Base-by-base conservation (phyloP, 1,140 invertebrate genomes). In the Meloidogyne chitwoodi region DNA sequence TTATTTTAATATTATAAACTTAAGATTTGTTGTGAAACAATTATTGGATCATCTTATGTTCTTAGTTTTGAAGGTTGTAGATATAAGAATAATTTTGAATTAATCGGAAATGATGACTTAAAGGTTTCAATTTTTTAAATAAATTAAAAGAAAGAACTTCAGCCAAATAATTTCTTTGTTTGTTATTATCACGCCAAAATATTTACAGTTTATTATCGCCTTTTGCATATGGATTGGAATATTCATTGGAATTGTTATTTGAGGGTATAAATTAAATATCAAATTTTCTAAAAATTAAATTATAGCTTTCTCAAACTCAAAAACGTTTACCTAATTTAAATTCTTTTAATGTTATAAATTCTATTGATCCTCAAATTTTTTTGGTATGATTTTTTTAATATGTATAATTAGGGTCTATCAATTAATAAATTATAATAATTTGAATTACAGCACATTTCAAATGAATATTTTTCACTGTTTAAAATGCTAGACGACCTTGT, bases 161-260 rank as follows among this genome's bases (percentile, higher is more conserved):
- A 56, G 48, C 19, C 19, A n/a, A 56, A 56, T n/a, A 56, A 56
- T 56, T 56, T 56, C 19, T 0, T 56, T n/a, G 48, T 70, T n/a
- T 70, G 68, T 61, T 10, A n/a, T 19, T 5, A 27, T 0, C 68
- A 70, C 22, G 26, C 61, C 1, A 44, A 16, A 24, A n/a, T 41
- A 26, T 70, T 70, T 61, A 22, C 27, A 6, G 26, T 44, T 29
- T 44, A 56, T 61, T 70, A 70, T 29, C 44, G 29, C 19, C 68
- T 70, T 61, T 27, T 61, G 6, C 68, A 70, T 31, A 70, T 70
- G 68, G 68, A 70, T 41, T 70, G 68, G 68, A 70, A 70, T 70
- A 61, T 70, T 26, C 68, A 70, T 44, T 70, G 44, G 68, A 70
- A 70, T 29, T 70, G 44, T 8, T 61, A 61, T 11, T 61, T 56